These are phyloP conservation scores for Octopus bimaculoides DNA, from an alignment of 1,140 invertebrate species.

Conservation along the genomic window DNA sequence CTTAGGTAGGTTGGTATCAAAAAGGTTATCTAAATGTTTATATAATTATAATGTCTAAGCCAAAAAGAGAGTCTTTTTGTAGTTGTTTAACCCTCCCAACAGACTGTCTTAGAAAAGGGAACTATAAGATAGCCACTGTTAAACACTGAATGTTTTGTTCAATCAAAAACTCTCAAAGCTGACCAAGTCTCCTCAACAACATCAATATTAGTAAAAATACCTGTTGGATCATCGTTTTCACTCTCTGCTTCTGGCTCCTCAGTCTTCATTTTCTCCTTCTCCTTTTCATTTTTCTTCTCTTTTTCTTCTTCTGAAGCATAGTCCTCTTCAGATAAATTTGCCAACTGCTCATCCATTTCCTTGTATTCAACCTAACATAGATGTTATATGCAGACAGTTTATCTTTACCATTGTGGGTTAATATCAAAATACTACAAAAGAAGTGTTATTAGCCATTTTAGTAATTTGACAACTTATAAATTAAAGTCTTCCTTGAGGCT, in stretches of 20 bases:
- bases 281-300: constrained; percentile 27
- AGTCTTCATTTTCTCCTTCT: constrained; percentile 28
- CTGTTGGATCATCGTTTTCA: constrained; percentile 55
- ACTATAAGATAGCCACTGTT: too few relatives aligned
- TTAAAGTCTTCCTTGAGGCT: neutral
- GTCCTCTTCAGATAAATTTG: constrained; percentile 53
- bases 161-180: too few relatives aligned
- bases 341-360: constrained; percentile 51
- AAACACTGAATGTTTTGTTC: too few relatives aligned
- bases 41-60: too few relatives aligned
- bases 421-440: neutral
- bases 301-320: constrained; percentile 50
- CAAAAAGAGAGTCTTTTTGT: too few relatives aligned
- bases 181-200: too few relatives aligned
- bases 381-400: constrained; percentile 2
- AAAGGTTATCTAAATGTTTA: too few relatives aligned
- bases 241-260: constrained; percentile 49
- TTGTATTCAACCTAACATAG: constrained; percentile 51
- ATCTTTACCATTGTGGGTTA: neutral
- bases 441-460: neutral
- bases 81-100: too few relatives aligned
- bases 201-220: constrained; percentile 17
- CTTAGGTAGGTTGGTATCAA: too few relatives aligned
- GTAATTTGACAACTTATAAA: neutral
- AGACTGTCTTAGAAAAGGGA: too few relatives aligned